These are phyloP conservation scores for Notiomystis cincta DNA, from an alignment of 2,113 vertebrate genomes.

Conservation along the genomic window DNA sequence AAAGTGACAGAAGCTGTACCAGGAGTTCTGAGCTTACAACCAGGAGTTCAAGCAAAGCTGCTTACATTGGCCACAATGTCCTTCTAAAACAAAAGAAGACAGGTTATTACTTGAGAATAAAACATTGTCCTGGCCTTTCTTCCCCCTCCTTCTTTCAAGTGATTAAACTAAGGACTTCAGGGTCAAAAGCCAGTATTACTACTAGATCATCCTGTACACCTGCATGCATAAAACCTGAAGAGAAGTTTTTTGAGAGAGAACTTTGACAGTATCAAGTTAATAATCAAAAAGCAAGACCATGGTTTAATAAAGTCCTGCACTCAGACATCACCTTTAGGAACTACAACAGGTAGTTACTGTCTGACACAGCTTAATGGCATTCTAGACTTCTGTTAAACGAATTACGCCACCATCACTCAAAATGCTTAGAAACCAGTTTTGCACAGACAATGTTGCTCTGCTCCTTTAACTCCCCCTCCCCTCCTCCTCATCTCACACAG, in stretches of 20 bases:
- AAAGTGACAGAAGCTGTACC: not conserved
- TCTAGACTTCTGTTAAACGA: not conserved
- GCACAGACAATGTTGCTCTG: not conserved
- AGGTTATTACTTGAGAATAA: not conserved
- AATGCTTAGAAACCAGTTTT: not conserved
- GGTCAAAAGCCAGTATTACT: not conserved
- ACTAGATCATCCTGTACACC: not conserved
- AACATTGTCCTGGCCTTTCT: not conserved
- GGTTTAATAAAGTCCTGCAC: not conserved
- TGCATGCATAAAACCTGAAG: not conserved
- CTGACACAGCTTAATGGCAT: not conserved
- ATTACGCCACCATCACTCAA: not conserved
- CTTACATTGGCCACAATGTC: not conserved
- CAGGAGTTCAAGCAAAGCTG: not conserved
- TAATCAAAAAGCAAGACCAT: not conserved
- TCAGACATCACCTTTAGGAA: not conserved
- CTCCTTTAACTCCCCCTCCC: not conserved
- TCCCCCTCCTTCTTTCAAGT: not conserved
- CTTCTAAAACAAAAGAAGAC: not conserved
- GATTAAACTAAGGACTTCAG: slow-evolving; percentile 6
- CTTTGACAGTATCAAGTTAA: not conserved
- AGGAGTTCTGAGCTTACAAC: not conserved
- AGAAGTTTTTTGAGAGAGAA: too few relatives aligned
- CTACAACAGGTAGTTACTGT: not conserved
- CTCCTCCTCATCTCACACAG: not conserved